Evolutionary conservation across 2,797 vertebrate species (phyloP), one percentile per base, ranked within the genome.

Genomic region (Bradypodion ventrale): DNA sequence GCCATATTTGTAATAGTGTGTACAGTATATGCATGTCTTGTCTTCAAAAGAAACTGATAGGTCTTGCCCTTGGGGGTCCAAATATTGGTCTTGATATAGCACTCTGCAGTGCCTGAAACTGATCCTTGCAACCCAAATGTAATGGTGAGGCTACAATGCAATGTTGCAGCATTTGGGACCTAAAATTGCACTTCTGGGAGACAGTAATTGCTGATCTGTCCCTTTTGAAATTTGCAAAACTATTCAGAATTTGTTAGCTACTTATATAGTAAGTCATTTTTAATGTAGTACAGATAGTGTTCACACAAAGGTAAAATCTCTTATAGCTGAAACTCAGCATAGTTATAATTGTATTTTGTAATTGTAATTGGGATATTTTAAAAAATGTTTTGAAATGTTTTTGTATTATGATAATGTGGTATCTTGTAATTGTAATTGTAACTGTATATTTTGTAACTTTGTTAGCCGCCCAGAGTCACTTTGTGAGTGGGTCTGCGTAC

Each of bases 1-100:
- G 52, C 91, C 89, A 91, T 92, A 92, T 92, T 92, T 84, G 90
- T 87, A 90, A 94, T 86, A 86, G 73, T 88, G 88, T 80, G 25
- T 19, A 2, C 13, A n/a, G 49, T 63, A 21, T 52, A 62, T 52
- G 32, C 60, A 74, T 29, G 29, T 44, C 44, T 68, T 49, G 63
- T 29, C 10, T 82, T 81, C 70, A 63, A 85, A 76, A 65, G 52
- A 79, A 65, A 37, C 44, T n/a, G 37, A 70, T 82, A 52, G 23
- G 32, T 77, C 32, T 62, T 85, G 49, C n/a, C 75, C 74, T 66
- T 27, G 63, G 73, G n/a, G 35, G 62, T 70, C 77, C 59, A 82
- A 82, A 77, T 77, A 42, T 70, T 70, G 76, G n/a, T 62, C 25
- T 32, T 52, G 13, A 46, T 52, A 49, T 70, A 69, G 44, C 32